Conservation (phyloP, 2,113 vertebrate genomes). For the Brachypodius melanocephalos region DNA sequence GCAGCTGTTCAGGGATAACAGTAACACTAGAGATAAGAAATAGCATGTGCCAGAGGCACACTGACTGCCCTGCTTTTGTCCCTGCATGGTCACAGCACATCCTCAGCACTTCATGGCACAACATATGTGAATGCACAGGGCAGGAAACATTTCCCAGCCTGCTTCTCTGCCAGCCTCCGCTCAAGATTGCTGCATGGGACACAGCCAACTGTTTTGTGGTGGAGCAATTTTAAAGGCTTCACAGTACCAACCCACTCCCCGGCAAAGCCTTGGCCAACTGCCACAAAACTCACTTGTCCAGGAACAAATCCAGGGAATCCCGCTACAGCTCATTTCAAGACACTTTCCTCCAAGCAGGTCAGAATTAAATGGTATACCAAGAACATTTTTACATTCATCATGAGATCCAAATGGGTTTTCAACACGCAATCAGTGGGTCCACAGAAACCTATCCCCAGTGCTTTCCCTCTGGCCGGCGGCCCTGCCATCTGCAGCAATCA, state of each 20-base stretch:
- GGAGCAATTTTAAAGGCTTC: not conserved
- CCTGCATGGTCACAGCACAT: not conserved
- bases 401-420: constrained; percentile 65
- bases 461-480: not conserved
- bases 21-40: not conserved
- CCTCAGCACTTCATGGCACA: not conserved
- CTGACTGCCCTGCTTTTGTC: not conserved
- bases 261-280: not conserved
- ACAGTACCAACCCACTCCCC: not conserved
- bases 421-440: constrained; percentile 29
- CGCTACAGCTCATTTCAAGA: constrained; percentile 51
- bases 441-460: constrained; percentile 53
- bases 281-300: constrained; percentile 60
- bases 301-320: constrained; percentile 57
- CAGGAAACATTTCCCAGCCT: not conserved
- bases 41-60: not conserved
- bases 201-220: not conserved
- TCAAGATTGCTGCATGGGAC: not conserved
- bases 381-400: constrained; percentile 64
- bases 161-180: not conserved
- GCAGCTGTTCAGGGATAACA: not conserved
- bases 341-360: constrained; percentile 54
- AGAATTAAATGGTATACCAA: constrained; percentile 48
- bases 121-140: rapidly evolving
- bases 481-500: constrained; percentile 3